Percentiles rank a stretch among this genome's conserved stretches.
Evolutionary conservation across 2,888 invertebrate genomes (phyloP).

Genomic region (Labia minor): DNA sequence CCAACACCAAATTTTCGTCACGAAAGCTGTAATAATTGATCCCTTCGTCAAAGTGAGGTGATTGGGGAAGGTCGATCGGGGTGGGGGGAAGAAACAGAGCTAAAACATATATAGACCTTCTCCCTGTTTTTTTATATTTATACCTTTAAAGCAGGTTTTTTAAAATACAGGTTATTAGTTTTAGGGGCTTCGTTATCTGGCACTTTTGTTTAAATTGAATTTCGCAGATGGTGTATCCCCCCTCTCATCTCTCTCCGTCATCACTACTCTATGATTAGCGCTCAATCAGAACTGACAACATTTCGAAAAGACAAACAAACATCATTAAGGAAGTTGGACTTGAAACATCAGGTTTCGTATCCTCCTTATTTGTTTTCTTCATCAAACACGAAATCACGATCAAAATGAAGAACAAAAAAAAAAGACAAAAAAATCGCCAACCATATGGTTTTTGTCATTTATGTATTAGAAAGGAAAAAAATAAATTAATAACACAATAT

Average conservation of each 20-base stretch:
- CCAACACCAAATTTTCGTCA: constrained; percentile 13
- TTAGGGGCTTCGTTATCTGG: too few relatives aligned
- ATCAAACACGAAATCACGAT: too few relatives aligned
- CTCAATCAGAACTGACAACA: constrained; percentile 5
- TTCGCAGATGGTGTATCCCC: not conserved
- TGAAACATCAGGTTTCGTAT: too few relatives aligned
- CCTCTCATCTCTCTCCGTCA: too few relatives aligned
- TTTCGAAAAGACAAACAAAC: not conserved
- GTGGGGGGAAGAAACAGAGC: not conserved
- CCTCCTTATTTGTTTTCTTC: too few relatives aligned
- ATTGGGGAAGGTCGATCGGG: too few relatives aligned
- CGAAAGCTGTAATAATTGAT: constrained; percentile 7
- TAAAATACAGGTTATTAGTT: not conserved
- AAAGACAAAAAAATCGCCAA: too few relatives aligned
- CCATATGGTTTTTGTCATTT: too few relatives aligned
- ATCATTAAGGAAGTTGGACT: not conserved
- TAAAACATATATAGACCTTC: not conserved
- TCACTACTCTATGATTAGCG: not conserved
- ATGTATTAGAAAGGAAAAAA: too few relatives aligned
- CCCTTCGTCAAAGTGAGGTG: not conserved
- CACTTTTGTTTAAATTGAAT: not conserved
- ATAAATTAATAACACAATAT: too few relatives aligned
- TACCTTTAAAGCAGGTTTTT: not conserved
- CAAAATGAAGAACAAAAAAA: too few relatives aligned
- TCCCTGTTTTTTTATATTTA: not conserved